Evolutionary conservation across 37 sponge, comb jelly and placozoan species (phyloP), one percentile per base, ranked within the genome.

Genomic region (Dysidea cf. avara): DNA sequence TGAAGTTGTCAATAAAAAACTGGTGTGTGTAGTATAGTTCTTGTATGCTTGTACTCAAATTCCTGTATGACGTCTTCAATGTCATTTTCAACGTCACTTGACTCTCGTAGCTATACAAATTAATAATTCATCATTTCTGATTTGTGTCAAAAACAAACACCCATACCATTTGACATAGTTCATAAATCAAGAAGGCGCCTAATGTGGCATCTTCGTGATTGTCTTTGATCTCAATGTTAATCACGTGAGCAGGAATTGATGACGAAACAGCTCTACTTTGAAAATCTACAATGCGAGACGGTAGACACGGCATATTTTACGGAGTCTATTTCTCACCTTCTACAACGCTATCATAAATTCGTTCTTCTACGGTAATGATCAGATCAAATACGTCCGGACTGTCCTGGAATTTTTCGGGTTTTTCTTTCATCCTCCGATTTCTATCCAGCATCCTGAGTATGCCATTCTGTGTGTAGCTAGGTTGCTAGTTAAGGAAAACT

Each of bases 131-230:
- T 16, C 28, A 20, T 7, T 36, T 13, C 14, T 18, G 37, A 12
- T 64, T 31, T 36, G 38, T 14, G 22, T 12, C 22, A 30, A 16
- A 9, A 36, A 31, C 66, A 64, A 13, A 33, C 14, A 1, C 20
- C 35, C 83, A 26, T 58, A 96, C 92, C 92, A 80, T 80, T 64
- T 94, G 66, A 50, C 96, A 89, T 30, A 97, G 80, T 34, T 97
- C 85, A 48, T 79, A 71, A 25, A 97, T 81, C 6, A 86, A 71
- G 59, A 97, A 88, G 3, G 99, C 83, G 24, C 99, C 99, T 0
- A 97, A 69, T 28, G 92, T 97, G 30, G 99, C 99, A 30, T 94
- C 99, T 24, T 97, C 99, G 64, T 91, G 99, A 60, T 97, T 97
- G 76, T 97, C 99, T 65, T 83, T 84, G n/a, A 97, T 68, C 1